Percentiles rank a stretch among this genome's conserved stretches.
Evolutionary conservation across 2,113 vertebrate genomes (phyloP).

Genomic region (Rhadina sibilatrix): DNA sequence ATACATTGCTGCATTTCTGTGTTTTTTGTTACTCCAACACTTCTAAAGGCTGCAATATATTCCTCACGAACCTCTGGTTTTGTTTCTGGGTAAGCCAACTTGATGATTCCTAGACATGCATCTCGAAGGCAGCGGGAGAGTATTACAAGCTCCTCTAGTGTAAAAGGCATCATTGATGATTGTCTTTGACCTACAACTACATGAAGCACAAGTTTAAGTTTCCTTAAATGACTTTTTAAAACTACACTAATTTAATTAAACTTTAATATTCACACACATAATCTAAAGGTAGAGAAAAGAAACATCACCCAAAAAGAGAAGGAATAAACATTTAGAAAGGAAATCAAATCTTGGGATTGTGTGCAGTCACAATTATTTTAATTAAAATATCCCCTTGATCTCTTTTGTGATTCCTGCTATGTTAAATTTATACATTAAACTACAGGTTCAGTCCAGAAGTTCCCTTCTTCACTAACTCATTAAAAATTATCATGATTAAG

Average conservation of each 20-base stretch:
- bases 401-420: background rate
- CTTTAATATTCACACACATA: background rate
- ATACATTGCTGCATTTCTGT: conserved; percentile 87
- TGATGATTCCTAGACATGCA: conserved; percentile 95
- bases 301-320: background rate
- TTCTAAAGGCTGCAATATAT: conserved; percentile 89
- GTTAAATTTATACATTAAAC: background rate
- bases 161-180: conserved; percentile 98
- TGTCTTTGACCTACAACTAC: conserved; percentile 82
- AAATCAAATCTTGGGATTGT: background rate
- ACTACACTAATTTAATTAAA: background rate
- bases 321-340: background rate
- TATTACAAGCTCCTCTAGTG: conserved; percentile 86
- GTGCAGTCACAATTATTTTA: background rate
- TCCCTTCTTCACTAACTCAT: background rate
- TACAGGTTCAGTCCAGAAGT: background rate
- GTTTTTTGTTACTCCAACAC: conserved; percentile 88
- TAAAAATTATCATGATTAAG: background rate
- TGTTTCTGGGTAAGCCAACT: conserved; percentile 93
- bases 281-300: background rate
- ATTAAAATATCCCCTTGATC: background rate
- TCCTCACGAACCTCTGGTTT: conserved; percentile 92
- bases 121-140: conserved; percentile 93
- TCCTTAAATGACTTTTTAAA: background rate
- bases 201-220: background rate